These are phyloP conservation scores for Drosophila fuyamai DNA, from an alignment of 1,140 invertebrate genomes.

Conservation along the genomic window DNA sequence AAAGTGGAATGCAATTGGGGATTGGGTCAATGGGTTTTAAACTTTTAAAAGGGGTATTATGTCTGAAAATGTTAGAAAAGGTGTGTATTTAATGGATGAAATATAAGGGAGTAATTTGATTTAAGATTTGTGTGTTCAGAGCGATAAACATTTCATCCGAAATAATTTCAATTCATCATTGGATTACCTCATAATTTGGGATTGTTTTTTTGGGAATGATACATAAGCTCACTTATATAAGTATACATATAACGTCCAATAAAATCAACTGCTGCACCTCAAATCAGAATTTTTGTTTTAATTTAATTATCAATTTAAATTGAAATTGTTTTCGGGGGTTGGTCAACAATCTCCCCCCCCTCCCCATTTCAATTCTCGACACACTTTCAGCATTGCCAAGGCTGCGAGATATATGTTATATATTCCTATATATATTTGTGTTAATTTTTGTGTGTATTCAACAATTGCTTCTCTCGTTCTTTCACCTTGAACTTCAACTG, in stretches of 20 bases:
- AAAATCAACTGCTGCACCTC: constrained; percentile 27
- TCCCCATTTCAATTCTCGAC: constrained; percentile 1
- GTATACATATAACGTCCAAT: neutral
- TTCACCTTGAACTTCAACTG: constrained; percentile 80
- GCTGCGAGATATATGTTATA: constrained; percentile 26
- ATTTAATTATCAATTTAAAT: constrained; percentile 74
- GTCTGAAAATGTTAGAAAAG: neutral
- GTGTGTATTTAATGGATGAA: too few relatives aligned
- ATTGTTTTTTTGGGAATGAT: constrained; percentile 18
- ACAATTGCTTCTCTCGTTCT: constrained; percentile 51
- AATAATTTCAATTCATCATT: constrained; percentile 9
- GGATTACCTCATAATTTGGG: constrained; percentile 31
- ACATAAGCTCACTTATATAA: neutral
- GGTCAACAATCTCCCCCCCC: constrained; percentile 3
- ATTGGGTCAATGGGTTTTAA: constrained; percentile 27
- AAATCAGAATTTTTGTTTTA: constrained; percentile 52
- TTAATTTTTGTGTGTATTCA: constrained; percentile 51
- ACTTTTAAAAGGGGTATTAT: neutral
- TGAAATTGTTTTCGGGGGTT: constrained; percentile 56
- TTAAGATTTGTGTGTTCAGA: neutral
- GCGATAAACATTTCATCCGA: neutral
- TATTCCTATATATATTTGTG: constrained; percentile 19
- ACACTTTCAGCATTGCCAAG: constrained; percentile 37
- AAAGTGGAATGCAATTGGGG: constrained; percentile 13
- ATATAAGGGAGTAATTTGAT: neutral